A percentile compares a stretch with the other conserved stretches of the same genome.
These are phyloP conservation scores for Netelia melanura DNA, from an alignment of 2,888 invertebrate species.

Conservation along the genomic window DNA sequence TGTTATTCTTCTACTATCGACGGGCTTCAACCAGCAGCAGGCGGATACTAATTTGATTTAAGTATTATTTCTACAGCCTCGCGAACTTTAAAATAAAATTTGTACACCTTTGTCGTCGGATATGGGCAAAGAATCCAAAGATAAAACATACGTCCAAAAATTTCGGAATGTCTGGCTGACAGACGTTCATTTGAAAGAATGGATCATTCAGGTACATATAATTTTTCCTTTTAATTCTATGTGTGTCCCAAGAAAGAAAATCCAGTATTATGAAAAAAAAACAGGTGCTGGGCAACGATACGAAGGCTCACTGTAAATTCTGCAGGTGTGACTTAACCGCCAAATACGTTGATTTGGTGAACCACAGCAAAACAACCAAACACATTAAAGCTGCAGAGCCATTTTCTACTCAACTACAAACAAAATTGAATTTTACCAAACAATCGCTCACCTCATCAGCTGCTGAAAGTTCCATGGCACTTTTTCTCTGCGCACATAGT, in stretches of 20 bases:
- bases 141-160: too few species aligned
- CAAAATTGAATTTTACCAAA: constrained; percentile 39
- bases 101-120: background rate
- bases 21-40: background rate
- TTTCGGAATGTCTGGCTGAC: too few species aligned
- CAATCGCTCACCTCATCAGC: constrained; percentile 32
- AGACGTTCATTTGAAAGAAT: constrained; percentile 20
- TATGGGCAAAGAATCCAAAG: too few species aligned
- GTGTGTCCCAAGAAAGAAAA: background rate
- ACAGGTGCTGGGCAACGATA: constrained; percentile 31
- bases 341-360: constrained; percentile 34
- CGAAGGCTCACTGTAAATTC: constrained; percentile 48
- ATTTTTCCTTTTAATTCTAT: background rate
- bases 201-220: constrained; percentile 36
- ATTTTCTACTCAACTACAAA: constrained; percentile 53
- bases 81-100: too few species aligned
- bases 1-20: background rate
- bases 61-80: too few species aligned
- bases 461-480: constrained; percentile 57
- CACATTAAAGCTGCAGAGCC: constrained; percentile 52
- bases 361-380: constrained; percentile 54
- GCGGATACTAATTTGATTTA: too few species aligned
- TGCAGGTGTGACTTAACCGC: constrained; percentile 31
- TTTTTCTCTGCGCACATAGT: constrained; percentile 53
- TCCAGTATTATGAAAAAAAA: background rate